Evolutionary conservation across 2,113 vertebrate species (phyloP).

Genomic region (Canis aureus): DNA sequence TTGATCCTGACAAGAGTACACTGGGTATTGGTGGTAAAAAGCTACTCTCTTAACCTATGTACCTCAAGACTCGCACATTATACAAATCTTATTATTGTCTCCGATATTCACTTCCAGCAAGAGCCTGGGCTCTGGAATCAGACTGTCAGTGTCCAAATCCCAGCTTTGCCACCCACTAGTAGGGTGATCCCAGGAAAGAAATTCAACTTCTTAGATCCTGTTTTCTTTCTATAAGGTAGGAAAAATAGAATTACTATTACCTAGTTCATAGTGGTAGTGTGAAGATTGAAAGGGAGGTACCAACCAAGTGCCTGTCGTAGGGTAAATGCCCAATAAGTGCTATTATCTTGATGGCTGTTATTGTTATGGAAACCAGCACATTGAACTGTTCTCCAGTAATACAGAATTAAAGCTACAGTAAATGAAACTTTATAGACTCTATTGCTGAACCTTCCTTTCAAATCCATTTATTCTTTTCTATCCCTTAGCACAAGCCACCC

Average conservation of each 20-base stretch:
- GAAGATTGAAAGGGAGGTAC: not conserved
- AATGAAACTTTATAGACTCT: not conserved
- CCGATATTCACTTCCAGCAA: not conserved
- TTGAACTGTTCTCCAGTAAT: not conserved
- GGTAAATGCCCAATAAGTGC: not conserved
- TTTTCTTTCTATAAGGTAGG: not conserved
- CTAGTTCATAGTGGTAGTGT: not conserved
- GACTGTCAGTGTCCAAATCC: not conserved
- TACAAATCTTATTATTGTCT: not conserved
- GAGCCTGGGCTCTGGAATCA: not conserved
- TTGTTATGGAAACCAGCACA: not conserved
- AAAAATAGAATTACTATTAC: not conserved
- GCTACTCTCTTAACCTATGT: not conserved
- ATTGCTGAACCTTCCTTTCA: not conserved
- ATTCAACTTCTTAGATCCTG: not conserved
- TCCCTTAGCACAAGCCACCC: not conserved
- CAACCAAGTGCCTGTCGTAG: not conserved
- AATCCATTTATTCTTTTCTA: not conserved
- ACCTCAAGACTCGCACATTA: not conserved
- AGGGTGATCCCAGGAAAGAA: not conserved
- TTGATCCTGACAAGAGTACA: not conserved
- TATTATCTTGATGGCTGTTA: not conserved
- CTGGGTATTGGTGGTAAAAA: not conserved
- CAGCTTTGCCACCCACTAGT: not conserved
- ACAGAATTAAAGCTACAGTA: not conserved